Evolutionary conservation across 1,140 invertebrate species (phyloP).

Genomic region (Gryon sp.): DNA sequence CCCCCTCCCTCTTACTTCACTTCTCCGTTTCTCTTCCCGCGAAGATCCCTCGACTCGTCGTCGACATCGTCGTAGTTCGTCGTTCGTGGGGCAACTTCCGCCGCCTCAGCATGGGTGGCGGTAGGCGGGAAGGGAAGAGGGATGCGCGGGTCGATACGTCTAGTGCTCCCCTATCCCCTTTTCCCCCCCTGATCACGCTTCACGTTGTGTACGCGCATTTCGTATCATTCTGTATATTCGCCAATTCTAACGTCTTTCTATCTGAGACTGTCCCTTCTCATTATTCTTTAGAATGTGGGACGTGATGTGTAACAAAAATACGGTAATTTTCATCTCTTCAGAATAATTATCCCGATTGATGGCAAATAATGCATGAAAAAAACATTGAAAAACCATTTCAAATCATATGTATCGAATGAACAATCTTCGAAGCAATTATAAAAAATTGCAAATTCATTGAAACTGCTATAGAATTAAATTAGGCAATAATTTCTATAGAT

Average conservation of each 20-base stretch:
- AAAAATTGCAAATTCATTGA: too few relatives aligned
- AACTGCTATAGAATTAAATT: too few relatives aligned
- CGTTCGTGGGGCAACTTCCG: constrained; percentile 56
- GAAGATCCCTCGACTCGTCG: constrained; percentile 21
- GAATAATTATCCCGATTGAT: too few relatives aligned
- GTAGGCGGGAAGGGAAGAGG: constrained; percentile 60
- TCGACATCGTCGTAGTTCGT: too few relatives aligned
- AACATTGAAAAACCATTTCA: too few relatives aligned
- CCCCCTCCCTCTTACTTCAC: too few relatives aligned
- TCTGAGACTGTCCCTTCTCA: constrained; percentile 49
- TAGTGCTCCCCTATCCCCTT: constrained; percentile 71
- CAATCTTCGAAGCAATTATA: too few relatives aligned
- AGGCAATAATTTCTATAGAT: too few relatives aligned
- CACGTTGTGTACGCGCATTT: constrained; percentile 39
- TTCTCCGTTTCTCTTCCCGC: too few relatives aligned
- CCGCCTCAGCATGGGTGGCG: constrained; percentile 62
- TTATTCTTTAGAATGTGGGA: constrained; percentile 43
- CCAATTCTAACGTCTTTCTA: constrained; percentile 14
- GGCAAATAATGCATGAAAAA: too few relatives aligned
- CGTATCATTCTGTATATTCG: constrained; percentile 51
- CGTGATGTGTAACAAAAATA: constrained; percentile 12
- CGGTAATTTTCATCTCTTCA: neutral
- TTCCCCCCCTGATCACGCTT: constrained; percentile 51
- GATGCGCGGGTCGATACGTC: constrained; percentile 75
- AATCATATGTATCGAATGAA: too few relatives aligned